Conservation (phyloP, 1,140 invertebrate species). For the Drosophila rufa region DNA sequence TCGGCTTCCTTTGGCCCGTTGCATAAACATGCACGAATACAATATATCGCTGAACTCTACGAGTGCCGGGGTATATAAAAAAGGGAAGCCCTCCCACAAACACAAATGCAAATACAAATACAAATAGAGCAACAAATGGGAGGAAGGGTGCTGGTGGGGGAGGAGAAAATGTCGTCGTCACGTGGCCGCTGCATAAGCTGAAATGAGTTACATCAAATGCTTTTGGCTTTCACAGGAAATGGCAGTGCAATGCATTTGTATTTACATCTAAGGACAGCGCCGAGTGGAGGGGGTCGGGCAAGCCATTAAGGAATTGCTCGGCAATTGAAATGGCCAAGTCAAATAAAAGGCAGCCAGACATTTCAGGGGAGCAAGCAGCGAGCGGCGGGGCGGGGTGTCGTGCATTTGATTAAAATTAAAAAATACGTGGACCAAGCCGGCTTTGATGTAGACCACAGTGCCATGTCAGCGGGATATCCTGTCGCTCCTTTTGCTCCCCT, state of each 20-base stretch:
- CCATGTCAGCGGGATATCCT: slow-evolving; percentile 38
- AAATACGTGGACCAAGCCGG: slow-evolving; percentile 50
- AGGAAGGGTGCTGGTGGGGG: background rate
- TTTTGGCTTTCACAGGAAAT: slow-evolving; percentile 77
- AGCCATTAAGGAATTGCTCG: slow-evolving; percentile 81
- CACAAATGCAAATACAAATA: slow-evolving; percentile 37
- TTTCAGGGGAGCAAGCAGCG: background rate
- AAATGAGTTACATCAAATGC: slow-evolving; percentile 80
- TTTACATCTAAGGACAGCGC: slow-evolving; percentile 60
- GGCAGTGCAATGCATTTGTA: slow-evolving; percentile 76
- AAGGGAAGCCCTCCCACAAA: slow-evolving; percentile 15
- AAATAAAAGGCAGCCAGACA: slow-evolving; percentile 47
- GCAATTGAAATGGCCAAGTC: slow-evolving; percentile 73
- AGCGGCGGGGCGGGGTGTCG: slow-evolving; percentile 20
- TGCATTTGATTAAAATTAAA: slow-evolving; percentile 78
- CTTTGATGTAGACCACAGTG: slow-evolving; percentile 64
- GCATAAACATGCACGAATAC: slow-evolving; percentile 1
- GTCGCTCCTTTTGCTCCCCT: background rate
- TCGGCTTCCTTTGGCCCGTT: background rate
- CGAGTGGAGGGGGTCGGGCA: slow-evolving; percentile 16
- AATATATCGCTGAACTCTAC: background rate
- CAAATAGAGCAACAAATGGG: slow-evolving; percentile 37
- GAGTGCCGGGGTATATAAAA: slow-evolving; percentile 22
- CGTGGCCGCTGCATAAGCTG: slow-evolving; percentile 67
- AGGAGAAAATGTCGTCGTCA: slow-evolving; percentile 45